phyloP scores from a whole-genome alignment of 2,888 invertebrate genomes.

The Polydesmus complanatus region DNA sequence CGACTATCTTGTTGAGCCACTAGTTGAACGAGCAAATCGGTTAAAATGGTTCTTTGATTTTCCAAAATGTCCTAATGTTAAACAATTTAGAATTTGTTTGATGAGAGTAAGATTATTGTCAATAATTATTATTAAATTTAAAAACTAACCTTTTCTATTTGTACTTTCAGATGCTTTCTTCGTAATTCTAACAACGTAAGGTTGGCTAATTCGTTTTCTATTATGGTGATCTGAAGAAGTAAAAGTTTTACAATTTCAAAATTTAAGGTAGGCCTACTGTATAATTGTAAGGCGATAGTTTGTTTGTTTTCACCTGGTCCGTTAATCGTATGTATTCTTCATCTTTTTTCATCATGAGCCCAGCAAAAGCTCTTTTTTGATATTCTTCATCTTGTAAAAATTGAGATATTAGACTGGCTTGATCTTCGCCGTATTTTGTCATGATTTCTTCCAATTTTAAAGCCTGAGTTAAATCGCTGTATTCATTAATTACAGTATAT shows the following conservation, averaged over 20 bases:
- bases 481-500: not conserved
- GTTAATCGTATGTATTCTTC: conserved; percentile 8
- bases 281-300: not conserved
- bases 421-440: not conserved
- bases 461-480: conserved; percentile 2
- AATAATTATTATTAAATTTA: too few species aligned
- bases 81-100: not conserved
- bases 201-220: conserved; percentile 17
- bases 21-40: conserved; percentile 15
- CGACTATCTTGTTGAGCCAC: conserved; percentile 15
- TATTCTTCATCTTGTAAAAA: conserved; percentile 10
- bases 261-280: not conserved
- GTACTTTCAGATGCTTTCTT: conserved; percentile 15
- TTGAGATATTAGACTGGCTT: conserved; percentile 5
- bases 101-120: too few species aligned
- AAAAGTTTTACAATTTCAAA: not conserved
- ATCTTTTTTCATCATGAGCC: conserved; percentile 15
- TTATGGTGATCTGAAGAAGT: conserved; percentile 7
- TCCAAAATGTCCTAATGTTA: conserved; percentile 13
- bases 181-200: conserved; percentile 17
- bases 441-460: not conserved
- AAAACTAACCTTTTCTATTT: conserved; percentile 13
- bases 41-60: conserved; percentile 16
- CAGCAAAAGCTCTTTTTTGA: conserved; percentile 16
- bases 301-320: conserved; percentile 10